Percentiles rank a stretch among this genome's conserved stretches.
Conservation (phyloP, 2,797 vertebrate species). For the Acanthiza pusilla region DNA sequence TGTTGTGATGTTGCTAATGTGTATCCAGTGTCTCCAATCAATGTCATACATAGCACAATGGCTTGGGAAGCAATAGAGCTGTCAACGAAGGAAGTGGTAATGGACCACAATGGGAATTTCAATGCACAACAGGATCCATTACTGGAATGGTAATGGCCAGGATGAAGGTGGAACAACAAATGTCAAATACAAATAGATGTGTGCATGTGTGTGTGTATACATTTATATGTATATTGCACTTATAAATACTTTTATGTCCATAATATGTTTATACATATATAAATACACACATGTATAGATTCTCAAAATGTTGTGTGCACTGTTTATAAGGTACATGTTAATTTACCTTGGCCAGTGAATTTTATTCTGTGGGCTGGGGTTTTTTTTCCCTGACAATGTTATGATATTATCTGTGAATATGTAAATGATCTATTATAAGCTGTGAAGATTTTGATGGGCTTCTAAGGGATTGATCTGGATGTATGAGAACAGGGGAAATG, state of each 20-base stretch:
- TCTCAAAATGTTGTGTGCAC: background rate
- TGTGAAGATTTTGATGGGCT: background rate
- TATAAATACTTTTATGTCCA: background rate
- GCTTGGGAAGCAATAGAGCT: slow-evolving; percentile 13
- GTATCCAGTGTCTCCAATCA: slow-evolving; percentile 34
- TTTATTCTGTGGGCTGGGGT: accelerated
- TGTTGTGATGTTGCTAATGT: slow-evolving; percentile 35
- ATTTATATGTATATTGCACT: background rate
- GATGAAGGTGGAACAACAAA: slow-evolving; percentile 1
- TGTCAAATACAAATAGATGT: background rate
- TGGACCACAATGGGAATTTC: slow-evolving; percentile 34
- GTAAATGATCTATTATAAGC: slow-evolving; percentile 6
- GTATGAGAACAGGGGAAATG: background rate
- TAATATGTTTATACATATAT: background rate
- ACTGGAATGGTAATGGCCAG: background rate
- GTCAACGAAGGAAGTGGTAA: slow-evolving; percentile 31
- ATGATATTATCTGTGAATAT: slow-evolving; percentile 8
- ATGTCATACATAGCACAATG: slow-evolving; percentile 1
- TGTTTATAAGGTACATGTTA: background rate
- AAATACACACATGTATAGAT: background rate
- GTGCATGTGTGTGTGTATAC: background rate
- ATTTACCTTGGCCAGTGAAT: background rate
- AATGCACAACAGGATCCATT: slow-evolving; percentile 11
- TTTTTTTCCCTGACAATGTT: background rate
- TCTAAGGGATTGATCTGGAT: background rate